phyloP scores from a whole-genome alignment of 2,113 vertebrate genomes.

The Urocynchramus pylzowi region DNA sequence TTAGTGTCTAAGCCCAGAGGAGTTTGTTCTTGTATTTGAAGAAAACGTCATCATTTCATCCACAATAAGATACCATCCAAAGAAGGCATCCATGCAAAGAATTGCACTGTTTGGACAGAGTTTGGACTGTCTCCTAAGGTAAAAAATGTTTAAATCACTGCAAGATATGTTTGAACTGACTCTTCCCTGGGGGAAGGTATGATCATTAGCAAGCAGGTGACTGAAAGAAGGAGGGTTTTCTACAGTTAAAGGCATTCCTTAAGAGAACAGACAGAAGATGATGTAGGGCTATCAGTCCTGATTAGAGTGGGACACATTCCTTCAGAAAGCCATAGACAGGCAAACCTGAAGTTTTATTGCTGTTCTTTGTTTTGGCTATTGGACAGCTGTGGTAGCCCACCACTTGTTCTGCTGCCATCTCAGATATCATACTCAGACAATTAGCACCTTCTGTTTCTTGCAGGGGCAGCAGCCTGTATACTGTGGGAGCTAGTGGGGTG shows the following conservation, averaged over 20 bases:
- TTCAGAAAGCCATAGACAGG: neutral
- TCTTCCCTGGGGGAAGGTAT: neutral
- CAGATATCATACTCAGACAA: neutral
- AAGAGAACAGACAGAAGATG: neutral
- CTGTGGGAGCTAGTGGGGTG: neutral
- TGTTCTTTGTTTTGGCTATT: neutral
- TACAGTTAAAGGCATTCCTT: neutral
- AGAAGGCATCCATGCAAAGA: neutral
- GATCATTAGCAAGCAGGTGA: neutral
- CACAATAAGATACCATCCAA: neutral
- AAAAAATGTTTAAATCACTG: neutral
- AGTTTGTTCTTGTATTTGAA: neutral
- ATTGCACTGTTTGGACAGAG: neutral
- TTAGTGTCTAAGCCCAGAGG: neutral
- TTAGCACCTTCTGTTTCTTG: neutral
- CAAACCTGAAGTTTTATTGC: neutral
- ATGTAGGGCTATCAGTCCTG: neutral
- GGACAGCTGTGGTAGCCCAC: neutral
- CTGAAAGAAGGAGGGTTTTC: neutral
- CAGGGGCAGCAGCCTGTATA: neutral
- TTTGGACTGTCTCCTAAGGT: neutral
- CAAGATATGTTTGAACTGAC: neutral
- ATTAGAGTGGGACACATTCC: neutral
- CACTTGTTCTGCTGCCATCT: neutral
- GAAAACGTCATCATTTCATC: neutral